Evolutionary conservation across 2,888 invertebrate species (phyloP), one percentile per base, ranked within the genome.

Genomic region (Aquatica leii): DNA sequence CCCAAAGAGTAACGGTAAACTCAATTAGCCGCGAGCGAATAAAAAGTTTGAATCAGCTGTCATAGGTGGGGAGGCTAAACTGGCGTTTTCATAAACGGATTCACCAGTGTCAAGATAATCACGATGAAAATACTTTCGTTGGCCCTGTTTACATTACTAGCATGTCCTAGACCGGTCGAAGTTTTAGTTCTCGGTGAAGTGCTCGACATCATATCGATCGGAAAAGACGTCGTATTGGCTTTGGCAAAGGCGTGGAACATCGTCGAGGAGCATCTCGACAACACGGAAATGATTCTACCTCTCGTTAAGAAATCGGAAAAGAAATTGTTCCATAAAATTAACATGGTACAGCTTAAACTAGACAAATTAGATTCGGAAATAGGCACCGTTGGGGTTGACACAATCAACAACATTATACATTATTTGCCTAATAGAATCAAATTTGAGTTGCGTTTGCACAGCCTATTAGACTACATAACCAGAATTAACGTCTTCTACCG

Each of bases 231-330:
- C 34, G 85, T 85, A 21, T 82, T 85, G 52, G 85, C 86, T 51
- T 82, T 89, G 24, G 78, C 87, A 1, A 86, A 85, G 71, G 84
- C 88, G 18, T 89, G 90, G 90, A 87, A 89, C 69, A 75, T 89
- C 11, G 81, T 89, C 21, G 87, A 87, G 54, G 83, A 84, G 57
- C 84, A 86, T 17, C 83, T 86, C 54, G 84, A 85, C 35, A 54
- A 54, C 8, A 12, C 46, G 11, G 86, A 86, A 0, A 84, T 87
- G 4, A 86, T 86, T 12, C 79, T 88, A 54, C 89, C 90, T 1
- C 78, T 90, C 52, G 78, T 88, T 55, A 84, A 86, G 53, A 83
- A 85, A 70, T 85, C 86, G 70, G 90, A 91, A 72, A 82, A 84
- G 60, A 84, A 86, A 75, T 83, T 89, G n/a, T 78, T 90, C 72